Conservation (phyloP, 2,888 invertebrate species). For the Drosophila eohydei region DNA sequence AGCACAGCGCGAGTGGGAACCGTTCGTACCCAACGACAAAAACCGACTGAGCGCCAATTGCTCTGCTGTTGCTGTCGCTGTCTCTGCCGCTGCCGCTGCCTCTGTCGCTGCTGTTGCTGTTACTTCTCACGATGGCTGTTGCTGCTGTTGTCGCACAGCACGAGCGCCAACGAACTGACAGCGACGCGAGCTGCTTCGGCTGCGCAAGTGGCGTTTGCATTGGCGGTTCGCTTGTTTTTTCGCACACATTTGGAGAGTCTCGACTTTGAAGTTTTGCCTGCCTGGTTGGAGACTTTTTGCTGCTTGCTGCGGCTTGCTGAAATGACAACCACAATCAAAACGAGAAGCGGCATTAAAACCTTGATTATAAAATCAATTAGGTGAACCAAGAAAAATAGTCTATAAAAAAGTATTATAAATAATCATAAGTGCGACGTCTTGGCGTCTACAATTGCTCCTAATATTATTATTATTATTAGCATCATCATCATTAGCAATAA, state of each 20-base stretch:
- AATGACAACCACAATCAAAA: constrained; percentile 61
- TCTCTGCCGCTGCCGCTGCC: constrained; percentile 15
- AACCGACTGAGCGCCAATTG: constrained; percentile 57
- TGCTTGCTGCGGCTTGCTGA: constrained; percentile 53
- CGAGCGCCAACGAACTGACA: constrained; percentile 67
- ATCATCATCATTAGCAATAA: constrained; percentile 49
- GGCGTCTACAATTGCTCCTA: constrained; percentile 39
- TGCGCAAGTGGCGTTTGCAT: constrained; percentile 75
- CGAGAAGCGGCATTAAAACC: constrained; percentile 68
- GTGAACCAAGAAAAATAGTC: constrained; percentile 26
- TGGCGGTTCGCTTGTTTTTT: constrained; percentile 50
- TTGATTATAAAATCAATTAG: constrained; percentile 80
- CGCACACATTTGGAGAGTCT: constrained; percentile 61
- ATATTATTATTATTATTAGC: constrained; percentile 36
- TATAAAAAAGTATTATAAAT: constrained; percentile 21
- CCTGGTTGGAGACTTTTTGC: constrained; percentile 26
- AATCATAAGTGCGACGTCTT: constrained; percentile 35
- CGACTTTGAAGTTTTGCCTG: constrained; percentile 62
- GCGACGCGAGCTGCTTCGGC: constrained; percentile 70
- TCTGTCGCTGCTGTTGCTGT: constrained; percentile 22
- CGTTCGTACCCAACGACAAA: constrained; percentile 63
- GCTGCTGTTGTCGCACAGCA: constrained; percentile 52
- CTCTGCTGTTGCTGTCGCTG: constrained; percentile 28
- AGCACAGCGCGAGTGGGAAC: constrained; percentile 41
- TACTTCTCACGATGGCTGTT: constrained; percentile 25